phyloP scores from a whole-genome alignment of 2,797 vertebrate species.

The Nannoperca obscura region DNA sequence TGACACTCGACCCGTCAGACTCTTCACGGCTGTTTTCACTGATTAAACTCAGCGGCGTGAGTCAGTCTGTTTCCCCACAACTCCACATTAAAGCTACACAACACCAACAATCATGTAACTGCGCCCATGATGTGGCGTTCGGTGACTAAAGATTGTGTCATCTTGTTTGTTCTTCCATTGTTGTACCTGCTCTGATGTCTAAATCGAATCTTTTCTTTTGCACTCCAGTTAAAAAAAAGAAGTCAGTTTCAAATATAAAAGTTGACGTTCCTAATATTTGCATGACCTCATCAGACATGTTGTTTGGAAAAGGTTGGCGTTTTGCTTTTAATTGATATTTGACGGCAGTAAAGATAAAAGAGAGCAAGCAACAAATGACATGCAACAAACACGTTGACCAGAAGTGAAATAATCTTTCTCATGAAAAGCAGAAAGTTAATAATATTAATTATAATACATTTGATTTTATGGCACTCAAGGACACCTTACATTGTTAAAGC shows the following conservation, averaged over 20 bases:
- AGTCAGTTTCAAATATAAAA: background rate
- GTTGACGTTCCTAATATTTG: background rate
- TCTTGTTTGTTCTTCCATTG: background rate
- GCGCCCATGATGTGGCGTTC: background rate
- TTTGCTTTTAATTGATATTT: background rate
- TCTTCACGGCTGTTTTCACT: background rate
- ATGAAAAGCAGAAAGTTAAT: background rate
- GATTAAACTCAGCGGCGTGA: background rate
- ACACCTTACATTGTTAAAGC: too few relatives aligned
- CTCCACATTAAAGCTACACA: background rate
- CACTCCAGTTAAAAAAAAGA: background rate
- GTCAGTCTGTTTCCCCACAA: background rate
- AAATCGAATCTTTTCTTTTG: background rate
- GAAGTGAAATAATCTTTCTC: background rate
- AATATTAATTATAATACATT: too few relatives aligned
- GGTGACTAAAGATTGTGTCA: constrained; percentile 8
- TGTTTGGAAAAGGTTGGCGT: background rate
- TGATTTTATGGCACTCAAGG: too few relatives aligned
- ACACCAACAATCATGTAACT: constrained; percentile 9
- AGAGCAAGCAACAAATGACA: too few relatives aligned
- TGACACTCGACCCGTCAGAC: too few relatives aligned
- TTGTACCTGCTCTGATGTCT: constrained; percentile 7
- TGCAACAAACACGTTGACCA: too few relatives aligned
- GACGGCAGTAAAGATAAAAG: background rate
- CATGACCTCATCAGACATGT: background rate